Base-by-base conservation (phyloP, 2,888 invertebrate genomes). In the Anodontia alba region DNA sequence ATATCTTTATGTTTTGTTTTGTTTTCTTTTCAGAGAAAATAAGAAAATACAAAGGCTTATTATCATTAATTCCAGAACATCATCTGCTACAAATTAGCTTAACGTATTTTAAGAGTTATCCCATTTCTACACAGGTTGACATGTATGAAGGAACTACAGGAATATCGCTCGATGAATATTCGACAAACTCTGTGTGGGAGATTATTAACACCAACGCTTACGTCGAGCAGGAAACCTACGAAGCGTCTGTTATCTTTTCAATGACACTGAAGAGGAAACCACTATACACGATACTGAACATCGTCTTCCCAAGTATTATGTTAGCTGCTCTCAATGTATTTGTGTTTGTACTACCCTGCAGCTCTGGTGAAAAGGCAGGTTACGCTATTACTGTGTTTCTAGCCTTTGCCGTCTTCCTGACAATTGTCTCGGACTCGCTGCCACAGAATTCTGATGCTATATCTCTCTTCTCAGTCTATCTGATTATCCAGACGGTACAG, bases 321-420 rank as follows among this genome's bases (percentile, higher is more conserved):
- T 49, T 88, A 73, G 83, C 88, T 15, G 68, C 82, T 43, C 81
- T 88, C 31, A 88, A 88, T 80, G 86, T 88, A 8, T 80, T 87
- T 26, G 88, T 87, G 57, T 88, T 88, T 78, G 82, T 85, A 38
- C 75, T 88, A 69, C 88, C 88, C 3, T 85, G 86, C 5, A 87
- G 84, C 78, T 86, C 85, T 66, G 88, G 88, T 3, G 88, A 88
- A 73, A 78, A 85, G 29, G 87, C 87, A 79, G 85, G 86, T 5
- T 78, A 87, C 57, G 83, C 88, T 1, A 83, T 88, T 38, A 88
- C 88, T 7, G 88, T 88, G 3, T 80, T 88, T 17, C 81, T 88
- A 68, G 80, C 86, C 23, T 88, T 88, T 51, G 87, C 88, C 20
- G 88, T 88, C n/a, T 88, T 87, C 70, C 82, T 88, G 31, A 85